phyloP scores from a whole-genome alignment of 2,888 invertebrate genomes.

The Agonopterix heracliana region DNA sequence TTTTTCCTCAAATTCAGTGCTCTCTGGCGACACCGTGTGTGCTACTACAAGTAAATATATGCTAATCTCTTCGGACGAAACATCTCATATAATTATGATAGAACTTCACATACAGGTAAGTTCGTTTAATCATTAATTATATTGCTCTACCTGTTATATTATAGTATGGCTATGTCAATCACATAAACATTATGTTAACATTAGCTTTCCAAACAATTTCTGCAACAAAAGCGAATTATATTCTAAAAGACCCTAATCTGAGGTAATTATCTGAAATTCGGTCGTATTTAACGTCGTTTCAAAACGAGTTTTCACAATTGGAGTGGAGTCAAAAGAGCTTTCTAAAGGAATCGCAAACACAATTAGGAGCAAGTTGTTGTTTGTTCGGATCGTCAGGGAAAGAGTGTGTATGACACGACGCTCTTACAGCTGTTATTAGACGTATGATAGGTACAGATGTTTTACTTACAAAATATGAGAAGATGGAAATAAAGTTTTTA shows the following conservation, averaged over 20 bases:
- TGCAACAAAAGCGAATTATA: constrained; percentile 58
- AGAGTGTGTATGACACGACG: constrained; percentile 50
- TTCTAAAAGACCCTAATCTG: constrained; percentile 61
- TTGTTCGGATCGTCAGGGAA: constrained; percentile 55
- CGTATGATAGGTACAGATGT: constrained; percentile 19
- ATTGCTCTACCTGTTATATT: too few relatives aligned
- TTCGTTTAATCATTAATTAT: too few relatives aligned
- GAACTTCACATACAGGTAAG: too few relatives aligned
- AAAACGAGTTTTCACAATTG: constrained; percentile 65
- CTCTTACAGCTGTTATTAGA: not conserved
- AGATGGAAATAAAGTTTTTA: too few relatives aligned
- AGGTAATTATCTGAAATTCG: constrained; percentile 71
- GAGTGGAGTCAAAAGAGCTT: constrained; percentile 62
- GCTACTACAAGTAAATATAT: too few relatives aligned
- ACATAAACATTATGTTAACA: not conserved
- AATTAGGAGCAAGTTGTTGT: constrained; percentile 65
- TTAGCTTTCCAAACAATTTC: constrained; percentile 16
- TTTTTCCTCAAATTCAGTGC: too few relatives aligned
- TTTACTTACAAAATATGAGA: not conserved
- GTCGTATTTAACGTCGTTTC: constrained; percentile 66
- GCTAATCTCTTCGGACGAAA: too few relatives aligned
- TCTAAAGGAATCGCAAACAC: constrained; percentile 68
- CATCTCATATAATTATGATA: too few relatives aligned
- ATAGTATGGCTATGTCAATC: not conserved
- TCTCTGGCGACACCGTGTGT: too few relatives aligned